Percentiles rank a stretch among this genome's conserved stretches.
Evolutionary conservation across 1,140 invertebrate species (phyloP).

Genomic region (Drosophila albomicans): DNA sequence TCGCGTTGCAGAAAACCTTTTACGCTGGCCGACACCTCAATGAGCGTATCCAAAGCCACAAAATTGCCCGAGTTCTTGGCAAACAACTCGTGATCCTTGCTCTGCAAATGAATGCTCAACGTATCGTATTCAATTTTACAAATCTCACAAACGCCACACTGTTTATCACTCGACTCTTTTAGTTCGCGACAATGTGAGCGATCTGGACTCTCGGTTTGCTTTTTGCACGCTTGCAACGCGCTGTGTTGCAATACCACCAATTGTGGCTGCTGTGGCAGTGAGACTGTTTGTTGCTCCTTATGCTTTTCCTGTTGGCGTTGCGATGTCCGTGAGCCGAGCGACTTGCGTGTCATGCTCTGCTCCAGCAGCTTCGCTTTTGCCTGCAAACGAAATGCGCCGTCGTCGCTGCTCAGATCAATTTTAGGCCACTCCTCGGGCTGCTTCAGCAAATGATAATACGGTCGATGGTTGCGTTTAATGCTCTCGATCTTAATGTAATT

Average conservation of each 20-base stretch:
- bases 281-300: conserved; percentile 10
- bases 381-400: conserved; percentile 76
- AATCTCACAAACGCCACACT: conserved; percentile 91
- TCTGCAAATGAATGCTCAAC: conserved; percentile 88
- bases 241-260: conserved; percentile 41
- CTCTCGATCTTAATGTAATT: conserved; percentile 79
- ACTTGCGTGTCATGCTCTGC: conserved; percentile 70
- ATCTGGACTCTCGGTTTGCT: conserved; percentile 55
- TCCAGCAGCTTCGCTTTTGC: conserved; percentile 39
- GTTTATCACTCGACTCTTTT: conserved; percentile 83
- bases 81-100: conserved; percentile 90
- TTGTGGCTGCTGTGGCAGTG: conserved; percentile 1
- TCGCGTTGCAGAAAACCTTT: conserved; percentile 66
- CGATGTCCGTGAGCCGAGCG: conserved; percentile 64
- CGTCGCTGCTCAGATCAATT: conserved; percentile 75
- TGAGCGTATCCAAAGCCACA: conserved; percentile 89
- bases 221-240: conserved; percentile 51
- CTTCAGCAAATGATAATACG: conserved; percentile 81
- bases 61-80: conserved; percentile 90
- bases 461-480: conserved; percentile 74
- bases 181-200: conserved; percentile 46
- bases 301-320: conserved; percentile 47
- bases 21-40: conserved; percentile 84
- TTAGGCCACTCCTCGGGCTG: conserved; percentile 83
- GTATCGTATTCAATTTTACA: conserved; percentile 90